Base-by-base conservation (phyloP, 2,113 vertebrate species). In the Burhinus oedicnemus region DNA sequence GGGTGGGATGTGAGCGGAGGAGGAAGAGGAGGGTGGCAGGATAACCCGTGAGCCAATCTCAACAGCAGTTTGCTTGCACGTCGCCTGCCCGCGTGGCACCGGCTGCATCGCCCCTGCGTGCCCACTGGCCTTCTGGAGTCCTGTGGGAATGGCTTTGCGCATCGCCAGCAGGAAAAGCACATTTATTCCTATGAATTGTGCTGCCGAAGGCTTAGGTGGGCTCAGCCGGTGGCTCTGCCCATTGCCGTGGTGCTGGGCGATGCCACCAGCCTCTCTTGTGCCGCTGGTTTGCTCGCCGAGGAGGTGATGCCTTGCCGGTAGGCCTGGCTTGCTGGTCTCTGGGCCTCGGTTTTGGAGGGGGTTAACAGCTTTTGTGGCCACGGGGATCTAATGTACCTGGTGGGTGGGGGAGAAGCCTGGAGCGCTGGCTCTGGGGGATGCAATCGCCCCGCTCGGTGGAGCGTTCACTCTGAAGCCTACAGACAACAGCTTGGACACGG, bases 81-180 rank as follows among this genome's bases (percentile, higher is more conserved):
- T 42, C 5, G 0, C 61, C 66, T 26, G 69, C 64, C 42, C 1
- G 0, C 0, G 3, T 0, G 62, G 49, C 19, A 4, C 20, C 0
- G 15, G 27, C 12, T 8, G 36, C 8, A 0, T 55, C 3, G 0
- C 6, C 18, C 32, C 14, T 4, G 38, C 29, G 42, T 54, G 61
- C 60, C 49, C 38, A 19, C 36, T 22, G 1, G 1, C 8, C 4
- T 8, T 13, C 36, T 0, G 1, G 20, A 83, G 26, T 30, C 20
- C 20, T 8, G 14, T 27, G 54, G 79, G 44, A 19, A 20, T 0
- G 5, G 26, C 11, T 76, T n/a, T 69, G 68, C 0, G 2, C 27
- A 38, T 12, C 8, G 0, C 23, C 1, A 5, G 25, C 47, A 34
- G 65, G 65, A 85, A 76, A 87, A 82, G 19, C 4, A 4, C 38